These are phyloP conservation scores for Merops nubicus DNA, from an alignment of 2,113 vertebrate species.

Conservation along the genomic window DNA sequence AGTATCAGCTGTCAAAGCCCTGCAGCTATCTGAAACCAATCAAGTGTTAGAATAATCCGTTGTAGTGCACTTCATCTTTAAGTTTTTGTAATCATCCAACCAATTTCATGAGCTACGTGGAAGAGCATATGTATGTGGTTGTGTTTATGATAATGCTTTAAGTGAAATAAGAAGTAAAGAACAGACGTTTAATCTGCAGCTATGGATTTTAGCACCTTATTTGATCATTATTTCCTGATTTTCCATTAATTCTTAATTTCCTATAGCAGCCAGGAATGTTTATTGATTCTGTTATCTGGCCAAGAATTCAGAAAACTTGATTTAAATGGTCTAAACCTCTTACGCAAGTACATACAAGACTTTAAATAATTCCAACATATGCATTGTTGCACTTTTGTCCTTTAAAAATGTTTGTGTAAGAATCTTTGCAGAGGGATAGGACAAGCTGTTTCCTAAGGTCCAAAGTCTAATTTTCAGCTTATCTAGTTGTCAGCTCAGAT, in stretches of 20 bases:
- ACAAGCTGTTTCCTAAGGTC: not conserved
- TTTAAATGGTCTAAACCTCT: not conserved
- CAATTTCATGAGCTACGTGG: conserved; percentile 9
- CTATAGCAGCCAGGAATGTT: not conserved
- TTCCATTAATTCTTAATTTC: not conserved
- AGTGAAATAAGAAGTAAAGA: conserved; percentile 18
- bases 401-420: not conserved
- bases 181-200: not conserved
- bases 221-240: not conserved
- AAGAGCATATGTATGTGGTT: not conserved
- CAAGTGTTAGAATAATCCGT: conserved; percentile 43
- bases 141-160: conserved; percentile 20
- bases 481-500: not conserved
- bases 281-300: not conserved
- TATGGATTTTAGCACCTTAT: not conserved
- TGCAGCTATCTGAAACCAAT: conserved; percentile 61
- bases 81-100: conserved; percentile 42
- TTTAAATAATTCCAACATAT: not conserved
- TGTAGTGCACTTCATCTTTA: conserved; percentile 47
- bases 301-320: not conserved
- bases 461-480: not conserved
- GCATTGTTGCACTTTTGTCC: not conserved
- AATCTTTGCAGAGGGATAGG: not conserved
- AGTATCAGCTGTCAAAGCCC: conserved; percentile 52
- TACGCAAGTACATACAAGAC: not conserved